These are phyloP conservation scores for Drosophila nasuta DNA, from an alignment of 1,140 invertebrate species.

Conservation along the genomic window DNA sequence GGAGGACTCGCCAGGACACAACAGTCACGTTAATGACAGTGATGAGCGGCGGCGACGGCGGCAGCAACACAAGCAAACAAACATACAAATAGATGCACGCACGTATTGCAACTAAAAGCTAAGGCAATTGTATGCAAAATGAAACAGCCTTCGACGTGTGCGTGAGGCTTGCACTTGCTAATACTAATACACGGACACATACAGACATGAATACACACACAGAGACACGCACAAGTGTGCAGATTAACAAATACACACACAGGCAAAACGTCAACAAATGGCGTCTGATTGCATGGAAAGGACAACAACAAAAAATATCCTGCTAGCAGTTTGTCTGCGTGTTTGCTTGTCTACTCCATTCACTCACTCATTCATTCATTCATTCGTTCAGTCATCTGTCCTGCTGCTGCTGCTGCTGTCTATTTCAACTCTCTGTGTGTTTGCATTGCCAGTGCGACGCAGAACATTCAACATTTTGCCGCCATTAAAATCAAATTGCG, in stretches of 20 bases:
- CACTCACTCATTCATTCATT: too few relatives aligned
- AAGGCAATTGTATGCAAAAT: slow-evolving; percentile 39
- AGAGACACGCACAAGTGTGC: slow-evolving; percentile 39
- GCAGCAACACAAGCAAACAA: slow-evolving; percentile 55
- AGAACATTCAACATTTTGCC: slow-evolving; percentile 76
- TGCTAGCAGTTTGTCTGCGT: slow-evolving; percentile 51
- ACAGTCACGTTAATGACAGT: slow-evolving; percentile 81
- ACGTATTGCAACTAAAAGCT: slow-evolving; percentile 46
- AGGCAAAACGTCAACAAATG: slow-evolving; percentile 71
- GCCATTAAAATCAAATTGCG: slow-evolving; percentile 83
- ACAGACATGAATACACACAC: slow-evolving; percentile 16
- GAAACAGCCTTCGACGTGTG: slow-evolving; percentile 19
- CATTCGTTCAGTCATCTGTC: neutral
- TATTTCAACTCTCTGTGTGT: slow-evolving; percentile 28
- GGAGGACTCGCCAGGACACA: slow-evolving; percentile 31
- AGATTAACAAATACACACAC: slow-evolving; percentile 61
- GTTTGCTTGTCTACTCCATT: slow-evolving; percentile 28
- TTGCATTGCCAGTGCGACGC: slow-evolving; percentile 53
- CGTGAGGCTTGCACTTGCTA: slow-evolving; percentile 38
- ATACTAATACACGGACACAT: slow-evolving; percentile 7
- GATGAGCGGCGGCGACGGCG: slow-evolving; percentile 52
- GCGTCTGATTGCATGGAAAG: slow-evolving; percentile 72
- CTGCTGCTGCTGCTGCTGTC: neutral
- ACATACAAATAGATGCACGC: slow-evolving; percentile 68
- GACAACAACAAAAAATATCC: slow-evolving; percentile 11